Percentiles rank a stretch among this genome's conserved stretches.
These are phyloP conservation scores for Cossypha polioptera DNA, from an alignment of 2,797 vertebrate species.

Conservation along the genomic window DNA sequence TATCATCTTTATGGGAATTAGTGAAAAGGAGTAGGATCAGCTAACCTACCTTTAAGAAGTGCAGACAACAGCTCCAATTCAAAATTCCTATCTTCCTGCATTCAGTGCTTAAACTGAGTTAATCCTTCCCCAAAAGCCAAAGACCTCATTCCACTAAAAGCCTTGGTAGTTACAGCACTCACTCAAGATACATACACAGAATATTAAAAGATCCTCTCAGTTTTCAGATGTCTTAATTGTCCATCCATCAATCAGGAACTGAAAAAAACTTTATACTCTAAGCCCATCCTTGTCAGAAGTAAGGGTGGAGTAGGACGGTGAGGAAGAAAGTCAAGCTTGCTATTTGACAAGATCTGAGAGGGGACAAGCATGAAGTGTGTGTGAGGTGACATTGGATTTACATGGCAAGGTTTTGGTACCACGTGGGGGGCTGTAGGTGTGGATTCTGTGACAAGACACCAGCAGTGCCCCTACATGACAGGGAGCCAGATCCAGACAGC, in stretches of 20 bases:
- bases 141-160: background rate
- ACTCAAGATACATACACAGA: fast-evolving
- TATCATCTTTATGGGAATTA: background rate
- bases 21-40: background rate
- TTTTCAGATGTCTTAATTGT: background rate
- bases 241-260: background rate
- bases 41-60: background rate
- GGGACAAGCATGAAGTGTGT: background rate
- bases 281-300: background rate
- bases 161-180: background rate
- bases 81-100: background rate
- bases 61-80: background rate
- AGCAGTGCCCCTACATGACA: fast-evolving
- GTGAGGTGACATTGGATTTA: background rate
- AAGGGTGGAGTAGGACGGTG: background rate
- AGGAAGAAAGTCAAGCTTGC: background rate
- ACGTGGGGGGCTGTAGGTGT: background rate
- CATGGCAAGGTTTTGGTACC: background rate
- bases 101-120: background rate
- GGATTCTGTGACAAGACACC: background rate
- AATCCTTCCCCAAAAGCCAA: background rate
- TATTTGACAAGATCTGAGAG: background rate
- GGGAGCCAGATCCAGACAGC: background rate
- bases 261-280: background rate
- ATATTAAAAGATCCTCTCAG: background rate